Evolutionary conservation across 2,113 vertebrate species (phyloP), one percentile per base, ranked within the genome.

Genomic region (Cyanoderma ruficeps): DNA sequence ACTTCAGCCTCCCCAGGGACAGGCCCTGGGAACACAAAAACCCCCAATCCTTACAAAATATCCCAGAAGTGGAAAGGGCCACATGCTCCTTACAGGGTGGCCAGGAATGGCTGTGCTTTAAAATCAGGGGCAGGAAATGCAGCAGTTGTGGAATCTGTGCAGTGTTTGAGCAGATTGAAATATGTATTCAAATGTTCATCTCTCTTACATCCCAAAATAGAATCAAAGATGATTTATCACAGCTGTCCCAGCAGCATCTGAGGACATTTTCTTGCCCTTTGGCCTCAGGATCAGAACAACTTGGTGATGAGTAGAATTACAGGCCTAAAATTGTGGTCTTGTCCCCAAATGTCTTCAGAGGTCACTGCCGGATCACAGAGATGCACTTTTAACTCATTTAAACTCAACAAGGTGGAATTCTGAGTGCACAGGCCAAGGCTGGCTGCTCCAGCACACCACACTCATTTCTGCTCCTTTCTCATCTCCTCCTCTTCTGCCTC

Each of bases 101-200:
- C 94, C 81, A 33, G 41, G 61, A 69, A 63, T 1, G 1, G 89
- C 80, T 37, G 19, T 16, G 70, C 65, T 78, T 67, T 52, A 60
- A 74, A 93, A 91, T 61, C 11, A 55, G 67, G 55, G 63, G 21
- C 74, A 91, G 93, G 78, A 96, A 96, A 65, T 72, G 37, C 46
- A 93, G 67, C 69, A 85, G 67, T 46, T 59, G 82, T 11, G 57
- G 30, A 17, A 61, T 87, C 33, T 83, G 57, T 17, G 4, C 21
- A n/a, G 35, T 3, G 27, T 53, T 91, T 68, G 65, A 76, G 11
- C 74, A 13, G 52, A 68, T 0, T 61, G 64, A 53, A 79, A 47
- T 5, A 2, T 14, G 10, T 52, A 39, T 42, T 87, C 46, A 65
- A 85, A 41, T 7, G 18, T 71, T 61, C 4, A 6, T 21, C 67